These are phyloP conservation scores for Lasiurus cinereus DNA, from an alignment of 2,113 vertebrate species.

Conservation along the genomic window DNA sequence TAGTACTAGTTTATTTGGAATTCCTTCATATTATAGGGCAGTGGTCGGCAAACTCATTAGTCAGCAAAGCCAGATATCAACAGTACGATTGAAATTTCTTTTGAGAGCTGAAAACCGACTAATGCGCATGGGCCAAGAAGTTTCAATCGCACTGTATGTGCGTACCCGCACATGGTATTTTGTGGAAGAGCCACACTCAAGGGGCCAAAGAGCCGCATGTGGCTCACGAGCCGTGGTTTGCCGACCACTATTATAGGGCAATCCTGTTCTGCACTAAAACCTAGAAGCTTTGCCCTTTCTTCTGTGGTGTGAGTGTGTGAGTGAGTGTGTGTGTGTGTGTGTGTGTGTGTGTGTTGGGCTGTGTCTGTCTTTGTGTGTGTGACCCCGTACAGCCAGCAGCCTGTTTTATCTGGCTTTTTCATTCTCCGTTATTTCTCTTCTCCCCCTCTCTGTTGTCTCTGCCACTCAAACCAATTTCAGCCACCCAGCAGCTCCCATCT, in stretches of 20 bases:
- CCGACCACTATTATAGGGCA: too few relatives aligned
- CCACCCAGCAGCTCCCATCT: slow-evolving; percentile 85
- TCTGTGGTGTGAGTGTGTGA: not conserved
- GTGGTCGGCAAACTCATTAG: too few relatives aligned
- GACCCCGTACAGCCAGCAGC: not conserved
- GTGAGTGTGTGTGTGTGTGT: not conserved
- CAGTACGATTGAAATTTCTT: too few relatives aligned
- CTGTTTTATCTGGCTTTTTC: slow-evolving; percentile 73
- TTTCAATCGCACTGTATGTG: too few relatives aligned
- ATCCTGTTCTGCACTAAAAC: not conserved
- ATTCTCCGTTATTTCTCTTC: slow-evolving; percentile 76
- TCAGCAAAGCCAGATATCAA: too few relatives aligned
- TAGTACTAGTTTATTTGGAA: not conserved
- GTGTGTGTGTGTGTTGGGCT: not conserved
- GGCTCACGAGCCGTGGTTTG: too few relatives aligned
- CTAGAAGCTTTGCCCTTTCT: not conserved
- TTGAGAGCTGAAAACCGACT: too few relatives aligned
- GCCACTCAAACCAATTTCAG: slow-evolving; percentile 87
- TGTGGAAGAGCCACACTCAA: too few relatives aligned
- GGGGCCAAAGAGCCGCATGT: too few relatives aligned
- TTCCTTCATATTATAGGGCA: too few relatives aligned
- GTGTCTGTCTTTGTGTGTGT: not conserved
- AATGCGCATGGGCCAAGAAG: too few relatives aligned
- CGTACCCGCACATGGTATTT: too few relatives aligned
- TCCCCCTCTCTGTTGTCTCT: slow-evolving; percentile 84